Evolutionary conservation across 53 echinoderm and acorn worm species (phyloP), one percentile per base, ranked within the genome.

Genomic region (Pentamera pediparva): DNA sequence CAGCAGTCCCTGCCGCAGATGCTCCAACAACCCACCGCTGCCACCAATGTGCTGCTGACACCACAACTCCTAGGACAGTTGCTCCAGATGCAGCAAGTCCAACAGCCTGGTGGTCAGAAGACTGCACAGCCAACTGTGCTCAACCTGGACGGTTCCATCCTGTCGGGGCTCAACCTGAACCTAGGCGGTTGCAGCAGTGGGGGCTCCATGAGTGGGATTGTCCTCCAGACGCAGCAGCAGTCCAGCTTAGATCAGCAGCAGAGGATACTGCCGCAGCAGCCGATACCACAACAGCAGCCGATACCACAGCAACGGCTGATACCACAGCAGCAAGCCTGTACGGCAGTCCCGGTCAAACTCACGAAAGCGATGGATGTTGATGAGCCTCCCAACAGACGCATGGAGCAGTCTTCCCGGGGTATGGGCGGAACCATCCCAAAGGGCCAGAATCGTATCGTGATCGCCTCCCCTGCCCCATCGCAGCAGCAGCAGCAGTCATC

Each of bases 221-320:
- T 55, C 15, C 7, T 22, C 27, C 37, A 33, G 8, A 55, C 56
- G 6, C 17, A 8, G 27, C 63, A 62, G 37, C 18, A 39, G 17
- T 18, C 39, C 5, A 35, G 5, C 25, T 20, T 22, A 2, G 37
- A 62, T 9, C 63, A 32, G 67, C 52, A 69, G 38, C 37, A 56
- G 18, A 78, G 76, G 60, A 81, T 70, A 36, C 83, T 56, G 29
- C 89, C 84, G 80, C 78, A 47, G 6, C 74, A 35, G 4, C 59
- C 58, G 40, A 76, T 58, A 52, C 77, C 45, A 36, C 76, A 83
- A 30, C 19, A 51, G 29, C 47, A 67, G 31, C 26, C 52, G 73
- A 52, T 8, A 18, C 56, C 35, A 75, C 56, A 2, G 37, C 24
- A 4, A 33, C 53, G 18, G 53, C 32, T 9, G 33, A 20, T 4